Percentiles rank a stretch among this genome's conserved stretches.
Evolutionary conservation across 2,113 vertebrate species (phyloP).

Genomic region (Eclectus roratus): DNA sequence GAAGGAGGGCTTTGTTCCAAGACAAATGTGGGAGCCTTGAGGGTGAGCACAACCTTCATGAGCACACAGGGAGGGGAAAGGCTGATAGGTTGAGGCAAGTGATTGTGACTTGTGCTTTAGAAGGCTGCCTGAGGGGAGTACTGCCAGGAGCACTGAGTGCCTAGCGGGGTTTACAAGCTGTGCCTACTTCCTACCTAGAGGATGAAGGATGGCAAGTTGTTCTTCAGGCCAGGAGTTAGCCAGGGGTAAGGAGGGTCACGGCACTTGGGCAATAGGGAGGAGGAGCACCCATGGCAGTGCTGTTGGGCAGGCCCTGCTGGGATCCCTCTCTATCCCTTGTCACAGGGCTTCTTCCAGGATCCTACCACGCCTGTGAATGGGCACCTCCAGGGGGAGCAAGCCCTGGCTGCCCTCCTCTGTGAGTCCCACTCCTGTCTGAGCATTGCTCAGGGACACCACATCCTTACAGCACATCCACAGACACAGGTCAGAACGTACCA

Average conservation of each 20-base stretch:
- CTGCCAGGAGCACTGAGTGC: neutral
- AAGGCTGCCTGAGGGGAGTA: neutral
- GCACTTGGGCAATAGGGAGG: neutral
- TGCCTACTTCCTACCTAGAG: neutral
- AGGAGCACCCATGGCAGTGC: fast-evolving
- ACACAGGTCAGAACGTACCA: neutral
- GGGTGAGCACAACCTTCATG: neutral
- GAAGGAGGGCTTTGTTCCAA: neutral
- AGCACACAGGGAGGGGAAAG: neutral
- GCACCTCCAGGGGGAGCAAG: neutral
- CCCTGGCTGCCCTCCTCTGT: neutral
- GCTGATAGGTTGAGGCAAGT: neutral
- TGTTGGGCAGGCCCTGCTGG: neutral
- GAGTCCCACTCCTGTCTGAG: neutral
- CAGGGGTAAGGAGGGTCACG: neutral
- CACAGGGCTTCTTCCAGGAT: neutral
- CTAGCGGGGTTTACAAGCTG: neutral
- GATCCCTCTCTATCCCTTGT: neutral
- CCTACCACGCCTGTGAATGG: fast-evolving
- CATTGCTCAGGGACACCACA: fast-evolving
- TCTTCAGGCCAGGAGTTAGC: neutral
- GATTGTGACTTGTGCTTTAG: neutral
- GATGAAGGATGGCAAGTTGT: neutral
- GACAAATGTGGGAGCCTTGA: neutral
- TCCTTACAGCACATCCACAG: neutral